Evolutionary conservation across 2,888 invertebrate species (phyloP), one percentile per base, ranked within the genome.

Genomic region (Pogonocherus hispidulus): DNA sequence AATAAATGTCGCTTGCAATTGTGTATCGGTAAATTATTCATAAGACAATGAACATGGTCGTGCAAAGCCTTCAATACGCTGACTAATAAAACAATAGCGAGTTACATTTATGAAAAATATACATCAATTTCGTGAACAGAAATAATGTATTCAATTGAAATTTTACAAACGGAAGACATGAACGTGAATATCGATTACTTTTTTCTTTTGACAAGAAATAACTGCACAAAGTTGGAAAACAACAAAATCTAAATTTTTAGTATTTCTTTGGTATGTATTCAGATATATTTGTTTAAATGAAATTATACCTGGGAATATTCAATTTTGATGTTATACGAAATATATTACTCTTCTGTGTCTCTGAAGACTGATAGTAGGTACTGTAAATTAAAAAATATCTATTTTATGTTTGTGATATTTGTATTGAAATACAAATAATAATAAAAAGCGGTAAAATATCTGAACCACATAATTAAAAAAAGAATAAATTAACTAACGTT

Each of bases 91-190:
- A 78, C 78, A 78, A 78, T 78, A 71, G 76, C 63, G 67, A 76
- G 73, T 74, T 74, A 73, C 75, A 75, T 75, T 72, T 76, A 73
- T 76, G 77, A 78, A 78, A 78, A 78, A 76, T 77, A 71, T 75
- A 77, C 78, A 78, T 76, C 78, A 78, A 73, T 74, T 78, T 78
- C 78, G 78, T 78, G 78, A 78, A 77, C 71, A 62, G 74, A 72
- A 76, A 77, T 72, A 75, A 73, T 74, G 75, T 73, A 75, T 75
- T 75, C 72, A 72, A 75, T 75, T 74, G 75, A 75, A 75, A 74
- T 75, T 75, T 73, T 70, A 75, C 70, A 70, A 71, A 74, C 72
- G 70, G 68, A 59, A 66, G 65, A 70, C 62, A 67, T 69, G 59
- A 73, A 75, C 73, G 75, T 75, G 73, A 70, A 75, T 67, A 70